phyloP scores from a whole-genome alignment of 1,140 invertebrate genomes.

The Rhopalosiphum maidis region DNA sequence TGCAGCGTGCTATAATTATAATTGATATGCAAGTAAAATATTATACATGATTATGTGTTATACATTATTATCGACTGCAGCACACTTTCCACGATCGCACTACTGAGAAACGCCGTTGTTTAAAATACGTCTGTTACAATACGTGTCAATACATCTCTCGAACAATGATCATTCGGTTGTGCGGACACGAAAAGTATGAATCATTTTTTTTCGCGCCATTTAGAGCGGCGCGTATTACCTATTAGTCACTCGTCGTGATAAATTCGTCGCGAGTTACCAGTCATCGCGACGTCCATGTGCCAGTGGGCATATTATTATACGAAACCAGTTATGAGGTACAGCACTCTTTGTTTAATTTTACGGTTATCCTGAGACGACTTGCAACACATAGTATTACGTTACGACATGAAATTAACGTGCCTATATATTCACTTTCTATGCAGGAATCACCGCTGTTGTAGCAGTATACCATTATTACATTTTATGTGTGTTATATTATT shows the following conservation, averaged over 20 bases:
- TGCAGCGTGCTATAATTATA: neutral
- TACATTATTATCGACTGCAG: neutral
- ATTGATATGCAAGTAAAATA: neutral
- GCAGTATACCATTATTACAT: no score
- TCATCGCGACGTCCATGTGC: neutral
- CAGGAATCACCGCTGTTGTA: neutral
- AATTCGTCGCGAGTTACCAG: neutral
- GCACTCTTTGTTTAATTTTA: neutral
- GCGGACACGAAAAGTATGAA: neutral
- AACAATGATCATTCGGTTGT: neutral
- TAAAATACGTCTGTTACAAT: neutral
- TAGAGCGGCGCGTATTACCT: neutral
- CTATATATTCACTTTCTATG: neutral
- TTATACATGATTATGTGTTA: neutral
- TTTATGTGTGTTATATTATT: no score
- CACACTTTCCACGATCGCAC: neutral
- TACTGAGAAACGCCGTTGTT: neutral
- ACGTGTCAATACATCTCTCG: neutral
- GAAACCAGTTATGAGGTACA: neutral
- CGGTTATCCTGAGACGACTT: neutral
- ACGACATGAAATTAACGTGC: neutral
- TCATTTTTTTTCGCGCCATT: neutral
- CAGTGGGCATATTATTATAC: neutral
- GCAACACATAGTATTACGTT: neutral
- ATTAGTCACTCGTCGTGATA: neutral